phyloP scores from a whole-genome alignment of 2,888 invertebrate genomes.

The Dynastes tityus region DNA sequence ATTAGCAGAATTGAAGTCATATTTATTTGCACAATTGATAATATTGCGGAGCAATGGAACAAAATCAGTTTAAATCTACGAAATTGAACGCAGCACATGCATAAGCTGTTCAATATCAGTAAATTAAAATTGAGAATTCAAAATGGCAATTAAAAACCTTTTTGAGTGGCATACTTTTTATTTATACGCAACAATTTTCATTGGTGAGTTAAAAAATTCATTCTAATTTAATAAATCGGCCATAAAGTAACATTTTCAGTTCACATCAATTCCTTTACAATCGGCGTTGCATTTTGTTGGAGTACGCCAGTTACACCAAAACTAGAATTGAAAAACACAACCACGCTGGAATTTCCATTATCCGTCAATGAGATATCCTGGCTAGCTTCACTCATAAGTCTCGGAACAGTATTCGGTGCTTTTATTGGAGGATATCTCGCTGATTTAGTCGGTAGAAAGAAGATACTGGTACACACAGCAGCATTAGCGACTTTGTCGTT shows the following conservation, averaged over 20 bases:
- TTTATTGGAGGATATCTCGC: constrained; percentile 79
- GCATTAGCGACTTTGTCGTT: constrained; percentile 76
- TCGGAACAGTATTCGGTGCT: constrained; percentile 78
- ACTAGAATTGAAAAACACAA: constrained; percentile 63
- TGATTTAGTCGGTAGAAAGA: constrained; percentile 77
- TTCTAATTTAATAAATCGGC: not conserved
- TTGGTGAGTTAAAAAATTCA: not conserved
- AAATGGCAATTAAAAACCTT: not conserved
- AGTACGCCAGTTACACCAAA: constrained; percentile 62
- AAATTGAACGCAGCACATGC: too few relatives aligned
- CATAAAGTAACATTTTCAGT: constrained; percentile 61
- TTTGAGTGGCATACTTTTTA: not conserved
- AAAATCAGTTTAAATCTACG: too few relatives aligned
- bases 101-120: too few relatives aligned
- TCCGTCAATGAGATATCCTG: constrained; percentile 77
- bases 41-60: too few relatives aligned
- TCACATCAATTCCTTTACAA: constrained; percentile 68
- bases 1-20: too few relatives aligned
- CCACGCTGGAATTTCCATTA: constrained; percentile 71
- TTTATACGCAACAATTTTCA: not conserved
- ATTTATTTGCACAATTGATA: too few relatives aligned
- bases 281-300: constrained; percentile 70
- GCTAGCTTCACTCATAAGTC: constrained; percentile 81
- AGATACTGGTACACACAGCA: constrained; percentile 76
- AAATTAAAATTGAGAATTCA: not conserved